Percentiles rank a stretch among this genome's conserved stretches.
Evolutionary conservation across 2,888 invertebrate species (phyloP).

Genomic region (Biston stratarius): DNA sequence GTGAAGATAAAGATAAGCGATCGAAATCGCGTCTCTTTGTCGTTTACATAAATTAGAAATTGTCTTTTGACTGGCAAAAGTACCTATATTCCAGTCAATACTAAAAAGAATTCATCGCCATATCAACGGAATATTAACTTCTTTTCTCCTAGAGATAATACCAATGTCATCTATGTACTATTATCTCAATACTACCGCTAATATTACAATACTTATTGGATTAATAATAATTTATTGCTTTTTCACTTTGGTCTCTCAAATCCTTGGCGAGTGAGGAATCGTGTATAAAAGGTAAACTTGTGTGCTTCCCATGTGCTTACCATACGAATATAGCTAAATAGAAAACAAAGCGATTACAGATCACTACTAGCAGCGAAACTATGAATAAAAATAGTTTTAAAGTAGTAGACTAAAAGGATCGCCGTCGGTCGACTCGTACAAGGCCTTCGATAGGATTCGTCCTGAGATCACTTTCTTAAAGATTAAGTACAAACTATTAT

Average conservation of each 20-base stretch:
- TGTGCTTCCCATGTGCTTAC: constrained; percentile 78
- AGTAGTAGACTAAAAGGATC: constrained; percentile 67
- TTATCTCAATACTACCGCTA: constrained; percentile 59
- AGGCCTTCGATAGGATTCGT: constrained; percentile 83
- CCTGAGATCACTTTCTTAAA: constrained; percentile 85
- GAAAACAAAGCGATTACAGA: constrained; percentile 74
- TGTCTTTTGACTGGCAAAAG: constrained; percentile 81
- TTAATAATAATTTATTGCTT: constrained; percentile 68
- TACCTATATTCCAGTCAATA: constrained; percentile 53
- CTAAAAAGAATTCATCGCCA: constrained; percentile 33
- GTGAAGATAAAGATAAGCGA: constrained; percentile 31
- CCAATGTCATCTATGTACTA: constrained; percentile 58
- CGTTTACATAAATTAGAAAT: constrained; percentile 52
- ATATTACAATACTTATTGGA: constrained; percentile 66
- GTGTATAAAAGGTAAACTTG: constrained; percentile 73
- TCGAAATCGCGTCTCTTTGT: constrained; percentile 34
- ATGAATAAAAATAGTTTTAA: constrained; percentile 71
- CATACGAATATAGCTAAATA: constrained; percentile 68
- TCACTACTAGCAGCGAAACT: constrained; percentile 78
- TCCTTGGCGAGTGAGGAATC: constrained; percentile 75
- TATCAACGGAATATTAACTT: constrained; percentile 34
- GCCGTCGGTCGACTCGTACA: constrained; percentile 74
- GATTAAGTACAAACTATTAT: constrained; percentile 84
- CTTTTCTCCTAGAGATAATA: constrained; percentile 52
- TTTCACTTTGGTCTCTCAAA: constrained; percentile 79